Evolutionary conservation across 2,888 invertebrate species (phyloP), one percentile per base, ranked within the genome.

Genomic region (Acheta domesticus): DNA sequence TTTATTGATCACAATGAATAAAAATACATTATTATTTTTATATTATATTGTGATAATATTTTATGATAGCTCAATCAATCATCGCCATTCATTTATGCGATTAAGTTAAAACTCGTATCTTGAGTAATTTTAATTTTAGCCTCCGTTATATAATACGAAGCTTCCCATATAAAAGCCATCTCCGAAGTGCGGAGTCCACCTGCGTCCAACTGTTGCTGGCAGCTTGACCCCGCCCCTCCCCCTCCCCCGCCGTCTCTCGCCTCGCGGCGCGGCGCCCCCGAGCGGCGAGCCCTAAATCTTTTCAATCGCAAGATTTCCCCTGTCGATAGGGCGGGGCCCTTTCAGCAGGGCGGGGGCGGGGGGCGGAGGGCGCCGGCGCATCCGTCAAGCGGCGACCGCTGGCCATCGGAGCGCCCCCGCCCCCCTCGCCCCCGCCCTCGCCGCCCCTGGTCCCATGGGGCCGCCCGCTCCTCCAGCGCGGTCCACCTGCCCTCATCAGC

Each of bases 251-350:
- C 36, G 11, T 36, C 36, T 36, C 36, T 36, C 36, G 36, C 36
- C 36, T 23, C 23, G 23, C 23, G 23, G 23, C 23, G 23, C 36
- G 36, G 36, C 36, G 36, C 36, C 36, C 36, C 36, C 36, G 36
- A 62, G 62, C 14, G n/a, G 62, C 16, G 62, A n/a, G 16, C 62
- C n/a, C 62, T 62, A 62, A 62, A 62, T 62, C 62, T 62, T 62
- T 62, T 62, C 62, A 62, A 62, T 62, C 62, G 62, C 62, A 62
- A 62, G 62, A 62, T 62, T 62, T 62, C 62, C 62, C 62, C 62
- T 62, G 62, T 62, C 62, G 62, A 62, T 62, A 62, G 62, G 62
- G n/a, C 62, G n/a, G 62, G 62, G 36, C 36, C 36, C 36, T 36
- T 36, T 36, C 36, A 36, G 36, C 36, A 36, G 36, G 36, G 36